phyloP scores from a whole-genome alignment of 2,797 vertebrate species.

The Sebastiscus tertius region DNA sequence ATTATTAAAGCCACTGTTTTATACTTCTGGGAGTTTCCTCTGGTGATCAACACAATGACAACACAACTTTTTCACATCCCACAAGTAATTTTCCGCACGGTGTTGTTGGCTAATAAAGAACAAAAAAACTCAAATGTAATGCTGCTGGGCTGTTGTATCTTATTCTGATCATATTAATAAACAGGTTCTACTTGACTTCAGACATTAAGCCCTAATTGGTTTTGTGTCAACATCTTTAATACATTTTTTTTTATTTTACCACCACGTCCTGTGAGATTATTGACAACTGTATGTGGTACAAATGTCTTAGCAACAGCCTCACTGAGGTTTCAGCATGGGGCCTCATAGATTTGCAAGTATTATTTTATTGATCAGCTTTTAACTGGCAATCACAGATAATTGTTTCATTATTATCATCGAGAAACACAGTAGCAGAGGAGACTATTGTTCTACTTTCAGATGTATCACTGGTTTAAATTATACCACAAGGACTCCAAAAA shows the following conservation, averaged over 20 bases:
- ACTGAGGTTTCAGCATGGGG: not conserved
- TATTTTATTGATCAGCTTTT: slow-evolving; percentile 2
- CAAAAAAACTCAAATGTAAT: not conserved
- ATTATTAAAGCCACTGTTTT: slow-evolving; percentile 26
- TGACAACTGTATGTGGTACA: not conserved
- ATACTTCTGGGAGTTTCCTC: not conserved
- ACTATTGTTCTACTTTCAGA: slow-evolving; percentile 3
- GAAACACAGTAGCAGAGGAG: not conserved
- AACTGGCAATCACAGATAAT: not conserved
- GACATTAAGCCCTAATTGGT: not conserved
- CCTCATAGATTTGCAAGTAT: not conserved
- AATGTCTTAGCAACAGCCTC: not conserved
- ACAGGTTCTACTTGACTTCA: not conserved
- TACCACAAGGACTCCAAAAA: not conserved
- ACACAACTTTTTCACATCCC: slow-evolving; percentile 10
- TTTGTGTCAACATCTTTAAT: not conserved
- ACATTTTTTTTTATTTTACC: not conserved
- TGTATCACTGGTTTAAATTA: slow-evolving; percentile 6
- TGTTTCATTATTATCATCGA: not conserved
- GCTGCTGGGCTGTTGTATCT: not conserved
- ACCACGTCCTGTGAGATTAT: not conserved
- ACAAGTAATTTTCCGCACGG: not conserved
- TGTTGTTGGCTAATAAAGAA: not conserved
- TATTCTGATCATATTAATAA: not conserved
- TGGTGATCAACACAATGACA: slow-evolving; percentile 1